Conservation (phyloP, 2,888 invertebrate genomes). For the Pseudococcus viburni region DNA sequence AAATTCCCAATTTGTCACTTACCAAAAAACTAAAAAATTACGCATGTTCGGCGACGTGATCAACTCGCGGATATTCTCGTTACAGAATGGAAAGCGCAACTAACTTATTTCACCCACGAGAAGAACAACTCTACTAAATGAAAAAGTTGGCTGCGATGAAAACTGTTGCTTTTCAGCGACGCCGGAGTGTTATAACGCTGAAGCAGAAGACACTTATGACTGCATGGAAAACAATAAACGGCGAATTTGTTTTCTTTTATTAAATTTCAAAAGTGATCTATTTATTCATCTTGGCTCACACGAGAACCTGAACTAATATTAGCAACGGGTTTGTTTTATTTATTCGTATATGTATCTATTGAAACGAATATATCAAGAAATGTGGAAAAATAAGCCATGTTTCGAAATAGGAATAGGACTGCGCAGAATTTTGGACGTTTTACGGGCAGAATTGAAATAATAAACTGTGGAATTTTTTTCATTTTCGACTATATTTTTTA, state of each 20-base stretch:
- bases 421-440: background rate
- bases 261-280: slow-evolving; percentile 43
- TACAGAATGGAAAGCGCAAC: slow-evolving; percentile 23
- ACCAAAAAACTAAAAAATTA: background rate
- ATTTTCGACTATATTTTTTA: too few relatives aligned
- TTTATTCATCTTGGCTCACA: slow-evolving; percentile 7
- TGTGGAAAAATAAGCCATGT: background rate
- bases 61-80: slow-evolving; percentile 11
- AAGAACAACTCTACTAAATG: slow-evolving; percentile 57
- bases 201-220: background rate
- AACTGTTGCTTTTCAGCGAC: slow-evolving; percentile 49
- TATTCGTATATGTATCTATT: background rate
- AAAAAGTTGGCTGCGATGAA: slow-evolving; percentile 38
- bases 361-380: background rate
- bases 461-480: too few relatives aligned
- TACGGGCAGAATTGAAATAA: background rate
- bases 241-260: slow-evolving; percentile 46
- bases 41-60: background rate
- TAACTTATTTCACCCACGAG: slow-evolving; percentile 52
- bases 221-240: slow-evolving; percentile 32
- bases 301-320: background rate
- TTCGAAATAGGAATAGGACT: background rate
- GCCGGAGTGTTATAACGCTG: background rate
- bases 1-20: background rate
- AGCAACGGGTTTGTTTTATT: background rate